phyloP scores from a whole-genome alignment of 2,888 invertebrate genomes.

The Megaustenia siamemsis region DNA sequence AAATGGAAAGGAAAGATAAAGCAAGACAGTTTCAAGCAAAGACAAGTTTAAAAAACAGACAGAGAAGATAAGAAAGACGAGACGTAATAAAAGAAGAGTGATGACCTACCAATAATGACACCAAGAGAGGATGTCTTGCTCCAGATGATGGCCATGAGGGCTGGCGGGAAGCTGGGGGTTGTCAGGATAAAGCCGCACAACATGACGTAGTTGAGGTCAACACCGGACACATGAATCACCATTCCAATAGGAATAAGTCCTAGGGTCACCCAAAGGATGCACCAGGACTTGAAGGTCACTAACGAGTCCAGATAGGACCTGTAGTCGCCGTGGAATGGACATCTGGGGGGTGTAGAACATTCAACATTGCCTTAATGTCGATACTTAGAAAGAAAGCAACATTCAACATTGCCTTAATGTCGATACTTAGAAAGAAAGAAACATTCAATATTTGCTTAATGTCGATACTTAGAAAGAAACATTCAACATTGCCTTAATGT shows the following conservation, averaged over 20 bases:
- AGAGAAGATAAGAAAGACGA: neutral
- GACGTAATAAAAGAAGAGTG: no score
- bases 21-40: neutral
- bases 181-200: slow-evolving; percentile 69
- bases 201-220: slow-evolving; percentile 73
- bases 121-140: slow-evolving; percentile 67
- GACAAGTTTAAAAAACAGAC: neutral
- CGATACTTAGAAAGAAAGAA: no score
- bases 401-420: no score
- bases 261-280: slow-evolving; percentile 73
- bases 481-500: no score
- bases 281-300: slow-evolving; percentile 73
- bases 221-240: slow-evolving; percentile 62
- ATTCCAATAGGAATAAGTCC: slow-evolving; percentile 71
- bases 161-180: slow-evolving; percentile 71
- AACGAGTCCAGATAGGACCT: slow-evolving; percentile 64
- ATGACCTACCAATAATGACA: slow-evolving; percentile 65
- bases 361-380: no score
- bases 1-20: neutral
- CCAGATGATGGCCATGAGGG: slow-evolving; percentile 72
- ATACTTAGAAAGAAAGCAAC: no score
- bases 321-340: slow-evolving; percentile 57
- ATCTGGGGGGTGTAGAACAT: slow-evolving; percentile 22
- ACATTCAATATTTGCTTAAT: no score
- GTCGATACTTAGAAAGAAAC: no score